A percentile compares a stretch with the other conserved stretches of the same genome.
Conservation (phyloP, 2,113 vertebrate genomes). For the Lepus timidus region DNA sequence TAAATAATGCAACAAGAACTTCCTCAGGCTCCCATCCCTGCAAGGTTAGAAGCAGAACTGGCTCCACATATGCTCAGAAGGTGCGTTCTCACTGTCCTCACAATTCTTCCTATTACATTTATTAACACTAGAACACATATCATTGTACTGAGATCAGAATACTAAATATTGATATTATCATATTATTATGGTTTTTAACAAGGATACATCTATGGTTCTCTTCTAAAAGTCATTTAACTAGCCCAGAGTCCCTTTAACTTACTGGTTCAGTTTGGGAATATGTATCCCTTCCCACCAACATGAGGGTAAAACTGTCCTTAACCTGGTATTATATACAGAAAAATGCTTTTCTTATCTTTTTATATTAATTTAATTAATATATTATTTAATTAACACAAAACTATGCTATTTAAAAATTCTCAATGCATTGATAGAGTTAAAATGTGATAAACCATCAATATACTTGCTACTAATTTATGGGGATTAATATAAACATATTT, state of each 20-base stretch:
- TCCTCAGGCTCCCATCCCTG: not conserved
- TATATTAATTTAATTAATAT: not conserved
- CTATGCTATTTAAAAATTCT: not conserved
- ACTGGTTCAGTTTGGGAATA: not conserved
- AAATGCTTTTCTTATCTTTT: not conserved
- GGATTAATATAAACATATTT: conserved; percentile 23
- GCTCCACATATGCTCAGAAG: not conserved
- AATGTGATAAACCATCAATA: not conserved
- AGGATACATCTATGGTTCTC: not conserved
- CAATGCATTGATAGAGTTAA: not conserved
- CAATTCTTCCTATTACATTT: not conserved
- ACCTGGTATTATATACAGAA: not conserved
- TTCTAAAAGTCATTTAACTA: not conserved
- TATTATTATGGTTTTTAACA: not conserved
- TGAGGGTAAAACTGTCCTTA: not conserved
- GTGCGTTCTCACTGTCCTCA: not conserved
- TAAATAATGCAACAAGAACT: not conserved
- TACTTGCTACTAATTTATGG: not conserved
- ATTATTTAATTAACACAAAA: not conserved
- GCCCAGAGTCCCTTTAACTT: not conserved
- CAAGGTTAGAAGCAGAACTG: not conserved
- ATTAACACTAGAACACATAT: not conserved
- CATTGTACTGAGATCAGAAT: not conserved
- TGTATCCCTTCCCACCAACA: not conserved
- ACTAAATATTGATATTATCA: not conserved